Evolutionary conservation across 2,888 invertebrate genomes (phyloP), one percentile per base, ranked within the genome.

Genomic region (Macrosoma leucophasiata): DNA sequence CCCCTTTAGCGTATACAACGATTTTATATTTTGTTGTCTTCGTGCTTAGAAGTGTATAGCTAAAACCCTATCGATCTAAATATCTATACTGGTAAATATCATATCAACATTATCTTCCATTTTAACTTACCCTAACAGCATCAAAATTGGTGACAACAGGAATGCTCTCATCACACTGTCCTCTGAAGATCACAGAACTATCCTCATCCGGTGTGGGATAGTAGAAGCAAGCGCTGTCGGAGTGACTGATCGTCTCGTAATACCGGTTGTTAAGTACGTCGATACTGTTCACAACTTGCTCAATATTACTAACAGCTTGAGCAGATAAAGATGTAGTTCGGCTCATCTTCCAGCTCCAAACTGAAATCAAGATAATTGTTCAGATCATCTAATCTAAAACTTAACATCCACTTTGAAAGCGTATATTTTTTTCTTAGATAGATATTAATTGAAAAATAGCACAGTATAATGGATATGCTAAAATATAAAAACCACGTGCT

Each of bases 321-420:
- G 29, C 13, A 4, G 53, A 47, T 5, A 70, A 35, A 8, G 52
- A 41, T 15, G 49, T 48, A 2, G 45, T 40, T 8, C 71, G 58
- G 36, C 70, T 67, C 4, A 74, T 44, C 30, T 67, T 71, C 73
- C 73, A 73, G 29, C 66, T 66, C 52, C 52, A 66, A 2, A 73
- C 73, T 74, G 38, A 12, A 43, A 55, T n/a, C n/a, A n/a, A n/a
- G n/a, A n/a, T n/a, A n/a, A n/a, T n/a, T n/a, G n/a, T n/a, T n/a
- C n/a, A n/a, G n/a, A n/a, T n/a, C n/a, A n/a, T n/a, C n/a, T n/a
- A n/a, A n/a, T n/a, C n/a, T n/a, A n/a, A n/a, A n/a, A n/a, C n/a
- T n/a, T n/a, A n/a, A n/a, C n/a, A n/a, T n/a, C n/a, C n/a, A n/a
- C n/a, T n/a, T n/a, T n/a, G n/a, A n/a, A n/a, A n/a, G n/a, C n/a